These are phyloP conservation scores for Orchesella cincta DNA, from an alignment of 1,140 invertebrate species.

Conservation along the genomic window DNA sequence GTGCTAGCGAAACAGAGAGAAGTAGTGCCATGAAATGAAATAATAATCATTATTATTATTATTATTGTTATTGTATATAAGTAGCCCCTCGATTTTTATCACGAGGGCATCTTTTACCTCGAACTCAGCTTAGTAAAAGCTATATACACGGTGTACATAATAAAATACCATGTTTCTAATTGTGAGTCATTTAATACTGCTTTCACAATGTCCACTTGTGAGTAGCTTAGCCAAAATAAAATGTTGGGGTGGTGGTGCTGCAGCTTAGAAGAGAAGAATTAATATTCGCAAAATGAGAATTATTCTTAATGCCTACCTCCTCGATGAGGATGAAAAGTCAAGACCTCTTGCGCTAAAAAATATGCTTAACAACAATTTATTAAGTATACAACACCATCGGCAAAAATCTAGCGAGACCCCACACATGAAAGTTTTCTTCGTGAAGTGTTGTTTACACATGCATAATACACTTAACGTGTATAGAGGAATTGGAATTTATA, in stretches of 20 bases:
- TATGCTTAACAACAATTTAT: not conserved
- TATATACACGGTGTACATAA: no score
- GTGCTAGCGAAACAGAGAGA: not conserved
- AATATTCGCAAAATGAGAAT: not conserved
- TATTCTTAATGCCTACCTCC: not conserved
- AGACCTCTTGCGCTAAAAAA: not conserved
- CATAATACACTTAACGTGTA: not conserved
- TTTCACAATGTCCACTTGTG: not conserved
- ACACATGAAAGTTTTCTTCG: constrained; percentile 7
- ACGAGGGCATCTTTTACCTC: not conserved
- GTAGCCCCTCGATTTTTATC: not conserved
- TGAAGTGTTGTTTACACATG: constrained; percentile 24
- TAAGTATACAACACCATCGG: not conserved
- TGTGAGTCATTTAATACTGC: not conserved
- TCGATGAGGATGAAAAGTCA: not conserved
- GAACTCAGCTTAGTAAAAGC: not conserved
- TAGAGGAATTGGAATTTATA: constrained; percentile 5
- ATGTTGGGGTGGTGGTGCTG: no score
- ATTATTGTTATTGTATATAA: not conserved
- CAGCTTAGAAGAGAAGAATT: not conserved
- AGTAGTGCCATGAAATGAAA: constrained; percentile 5
- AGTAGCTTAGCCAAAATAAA: no score
- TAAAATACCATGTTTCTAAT: not conserved
- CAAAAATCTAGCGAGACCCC: constrained; percentile 4
- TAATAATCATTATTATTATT: constrained; percentile 6